Base-by-base conservation (phyloP, 2,797 vertebrate genomes). In the Dendrocincla tyrannina region DNA sequence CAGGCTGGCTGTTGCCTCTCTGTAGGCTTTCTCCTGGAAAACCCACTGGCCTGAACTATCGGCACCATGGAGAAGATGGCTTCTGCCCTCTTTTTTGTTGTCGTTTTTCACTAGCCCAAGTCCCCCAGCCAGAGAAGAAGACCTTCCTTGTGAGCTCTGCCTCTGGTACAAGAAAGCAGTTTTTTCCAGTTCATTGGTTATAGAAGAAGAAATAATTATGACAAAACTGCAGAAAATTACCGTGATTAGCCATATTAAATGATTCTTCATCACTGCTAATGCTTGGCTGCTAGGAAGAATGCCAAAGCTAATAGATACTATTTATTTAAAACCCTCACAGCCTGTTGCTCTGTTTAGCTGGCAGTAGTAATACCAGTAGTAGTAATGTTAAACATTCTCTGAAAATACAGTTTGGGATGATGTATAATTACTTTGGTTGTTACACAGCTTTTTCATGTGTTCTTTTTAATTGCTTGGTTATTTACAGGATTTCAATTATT, bases 301-400 rank as follows among this genome's bases (percentile, higher is more conserved):
- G 93, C 95, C 95, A 96, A 97, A 95, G 59, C 80, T 89, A 97
- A 93, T 82, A 94, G 75, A 85, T 85, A 50, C 8, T 80, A 96
- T 93, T 96, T 96, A 91, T 96, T 96, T 92, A 94, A 97, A 91
- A 58, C 68, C 52, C 77, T 88, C n/a, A 68, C 76, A 91, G 92
- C 75, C 78, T 93, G 89, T 96, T 95, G 74, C 85, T 95, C 90
- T 87, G 44, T 95, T 85, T 92, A 85, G 85, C 82, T 94, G 94
- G 60, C 78, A 63, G 58, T 55, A 33, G 37, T 83, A 88, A 95
- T 42, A 93, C 59, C 78, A 94, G 86, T 59, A 85, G 86, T 59
- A 85, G 81, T 62, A 91, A 70, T 58, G 73, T 86, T 87, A 94
- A 93, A 92, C 70, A 64, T 69, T 67, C 67, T 88, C 55, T 93